phyloP scores from a whole-genome alignment of 2,113 vertebrate species.

The Toxostoma redivivum region DNA sequence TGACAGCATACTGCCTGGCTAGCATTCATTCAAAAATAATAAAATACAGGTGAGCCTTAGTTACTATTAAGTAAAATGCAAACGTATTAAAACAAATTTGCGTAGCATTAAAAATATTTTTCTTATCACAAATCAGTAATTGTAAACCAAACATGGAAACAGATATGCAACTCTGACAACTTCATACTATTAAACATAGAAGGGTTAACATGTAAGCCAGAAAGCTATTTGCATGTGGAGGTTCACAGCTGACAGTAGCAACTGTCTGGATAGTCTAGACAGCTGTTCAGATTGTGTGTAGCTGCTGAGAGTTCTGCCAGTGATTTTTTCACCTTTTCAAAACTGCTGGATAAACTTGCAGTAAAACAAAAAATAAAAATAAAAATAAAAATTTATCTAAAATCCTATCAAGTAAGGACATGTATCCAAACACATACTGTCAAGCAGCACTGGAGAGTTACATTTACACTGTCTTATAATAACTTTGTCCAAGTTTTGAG shows the following conservation, averaged over 20 bases:
- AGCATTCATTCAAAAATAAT: background rate
- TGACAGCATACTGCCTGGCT: background rate
- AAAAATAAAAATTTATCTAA: background rate
- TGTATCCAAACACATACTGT: background rate
- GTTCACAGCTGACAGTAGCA: slow-evolving; percentile 78
- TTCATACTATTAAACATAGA: slow-evolving; percentile 22
- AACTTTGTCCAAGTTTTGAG: background rate
- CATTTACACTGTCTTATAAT: background rate
- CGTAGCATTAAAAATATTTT: background rate
- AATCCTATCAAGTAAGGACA: background rate
- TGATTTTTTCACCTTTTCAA: slow-evolving; percentile 72
- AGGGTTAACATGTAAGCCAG: slow-evolving; percentile 66
- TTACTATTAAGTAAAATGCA: background rate
- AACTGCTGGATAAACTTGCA: slow-evolving; percentile 59
- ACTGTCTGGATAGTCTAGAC: slow-evolving; percentile 75
- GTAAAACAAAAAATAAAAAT: background rate
- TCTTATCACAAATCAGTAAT: background rate
- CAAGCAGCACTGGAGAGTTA: background rate
- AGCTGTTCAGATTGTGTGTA: slow-evolving; percentile 72
- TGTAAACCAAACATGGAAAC: background rate
- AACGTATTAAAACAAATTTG: background rate
- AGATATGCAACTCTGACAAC: background rate
- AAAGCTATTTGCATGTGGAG: slow-evolving; percentile 68
- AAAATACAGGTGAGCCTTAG: background rate
- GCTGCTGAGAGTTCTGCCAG: slow-evolving; percentile 48